Percentiles rank a stretch among this genome's conserved stretches.
These are phyloP conservation scores for Operophtera brumata DNA, from an alignment of 2,888 invertebrate genomes.

Conservation along the genomic window DNA sequence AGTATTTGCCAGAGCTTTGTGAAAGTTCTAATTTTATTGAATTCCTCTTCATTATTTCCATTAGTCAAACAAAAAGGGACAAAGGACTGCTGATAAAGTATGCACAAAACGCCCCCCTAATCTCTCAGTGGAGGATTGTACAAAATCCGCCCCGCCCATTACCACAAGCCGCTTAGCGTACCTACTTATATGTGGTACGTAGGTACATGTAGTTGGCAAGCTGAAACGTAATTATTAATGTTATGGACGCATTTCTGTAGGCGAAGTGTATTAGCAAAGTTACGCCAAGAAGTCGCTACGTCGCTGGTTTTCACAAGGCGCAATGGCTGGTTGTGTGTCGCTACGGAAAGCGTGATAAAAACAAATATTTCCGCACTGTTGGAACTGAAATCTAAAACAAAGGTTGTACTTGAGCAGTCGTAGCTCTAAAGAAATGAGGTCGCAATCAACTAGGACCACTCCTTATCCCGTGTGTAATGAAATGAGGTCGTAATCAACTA, in stretches of 20 bases:
- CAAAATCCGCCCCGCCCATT: conserved; percentile 61
- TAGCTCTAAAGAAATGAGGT: too few relatives aligned
- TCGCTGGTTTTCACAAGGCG: neutral
- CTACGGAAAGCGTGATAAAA: too few relatives aligned
- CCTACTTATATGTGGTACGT: conserved; percentile 29
- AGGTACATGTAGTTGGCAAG: conserved; percentile 9
- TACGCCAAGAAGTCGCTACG: neutral
- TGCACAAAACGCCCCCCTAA: conserved; percentile 70
- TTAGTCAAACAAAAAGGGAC: conserved; percentile 39
- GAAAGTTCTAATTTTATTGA: conserved; percentile 1
- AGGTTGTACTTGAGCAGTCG: too few relatives aligned
- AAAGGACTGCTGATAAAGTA: conserved; percentile 66
- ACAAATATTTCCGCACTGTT: neutral
- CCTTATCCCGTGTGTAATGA: too few relatives aligned
- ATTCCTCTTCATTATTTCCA: conserved; percentile 23
- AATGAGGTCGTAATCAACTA: too few relatives aligned
- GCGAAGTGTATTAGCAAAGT: neutral
- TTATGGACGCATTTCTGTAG: neutral
- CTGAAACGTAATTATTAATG: conserved; percentile 4
- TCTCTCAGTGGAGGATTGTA: conserved; percentile 64
- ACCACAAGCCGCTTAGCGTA: conserved; percentile 58
- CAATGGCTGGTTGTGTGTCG: too few relatives aligned
- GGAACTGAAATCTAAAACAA: too few relatives aligned
- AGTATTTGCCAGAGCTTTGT: neutral
- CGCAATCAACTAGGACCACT: too few relatives aligned